Evolutionary conservation across 2,113 vertebrate species (phyloP).

Genomic region (Lanius ludovicianus): DNA sequence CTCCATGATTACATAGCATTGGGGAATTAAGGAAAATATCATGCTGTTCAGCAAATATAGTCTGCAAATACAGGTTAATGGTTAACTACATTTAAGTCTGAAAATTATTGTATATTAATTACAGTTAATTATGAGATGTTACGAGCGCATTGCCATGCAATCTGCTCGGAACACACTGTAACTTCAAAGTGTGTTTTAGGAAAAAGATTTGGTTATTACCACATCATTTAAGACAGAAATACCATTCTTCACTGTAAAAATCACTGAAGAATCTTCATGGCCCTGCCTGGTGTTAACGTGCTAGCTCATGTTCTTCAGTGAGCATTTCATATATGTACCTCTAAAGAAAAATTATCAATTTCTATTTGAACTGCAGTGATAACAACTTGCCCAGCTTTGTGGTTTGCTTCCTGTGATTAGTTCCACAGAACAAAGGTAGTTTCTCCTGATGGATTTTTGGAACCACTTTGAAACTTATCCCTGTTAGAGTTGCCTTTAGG

Average conservation of each 20-base stretch:
- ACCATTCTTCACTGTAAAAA: background rate
- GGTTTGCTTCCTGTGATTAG: background rate
- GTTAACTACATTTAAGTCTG: slow-evolving; percentile 18
- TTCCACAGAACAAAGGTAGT: background rate
- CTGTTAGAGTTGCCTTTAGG: background rate
- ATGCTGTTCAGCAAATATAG: slow-evolving; percentile 20
- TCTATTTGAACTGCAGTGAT: background rate
- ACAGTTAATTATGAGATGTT: background rate
- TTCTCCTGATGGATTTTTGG: background rate
- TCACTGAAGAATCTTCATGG: background rate
- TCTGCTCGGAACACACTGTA: background rate
- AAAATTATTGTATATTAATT: slow-evolving; percentile 1
- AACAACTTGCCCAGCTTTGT: background rate
- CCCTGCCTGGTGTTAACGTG: fast-evolving
- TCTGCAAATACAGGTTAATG: slow-evolving; percentile 41
- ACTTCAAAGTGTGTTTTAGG: background rate
- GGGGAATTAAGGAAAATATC: background rate
- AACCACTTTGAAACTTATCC: background rate
- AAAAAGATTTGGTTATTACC: background rate
- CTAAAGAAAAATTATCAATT: background rate
- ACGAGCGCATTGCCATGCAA: background rate
- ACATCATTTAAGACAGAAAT: background rate
- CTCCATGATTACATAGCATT: background rate
- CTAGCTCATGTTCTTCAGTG: background rate
- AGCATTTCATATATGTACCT: background rate